These are phyloP conservation scores for Epinotia bilunana DNA, from an alignment of 2,888 invertebrate species.

Conservation along the genomic window DNA sequence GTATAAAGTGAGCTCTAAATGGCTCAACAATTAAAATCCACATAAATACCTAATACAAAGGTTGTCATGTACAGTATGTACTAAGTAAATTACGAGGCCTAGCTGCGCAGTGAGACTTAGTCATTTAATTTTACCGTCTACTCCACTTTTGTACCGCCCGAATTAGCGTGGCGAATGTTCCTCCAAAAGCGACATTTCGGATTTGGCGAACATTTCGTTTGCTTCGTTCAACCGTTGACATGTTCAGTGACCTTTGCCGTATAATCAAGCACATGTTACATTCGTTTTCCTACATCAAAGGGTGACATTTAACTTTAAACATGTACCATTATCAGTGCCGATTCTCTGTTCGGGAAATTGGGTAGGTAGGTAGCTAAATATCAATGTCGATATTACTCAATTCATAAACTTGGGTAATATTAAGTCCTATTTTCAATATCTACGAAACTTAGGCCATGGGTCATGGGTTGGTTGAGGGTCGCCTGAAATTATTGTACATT, in stretches of 20 bases:
- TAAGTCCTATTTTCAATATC: no score
- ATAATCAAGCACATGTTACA: slow-evolving; percentile 36
- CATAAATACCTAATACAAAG: no score
- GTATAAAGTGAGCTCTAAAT: no score
- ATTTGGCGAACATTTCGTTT: slow-evolving; percentile 21
- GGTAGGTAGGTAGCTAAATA: background rate
- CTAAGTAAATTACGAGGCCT: background rate
- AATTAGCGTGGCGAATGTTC: background rate
- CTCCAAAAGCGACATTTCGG: background rate
- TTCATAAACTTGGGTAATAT: no score
- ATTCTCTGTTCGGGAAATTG: background rate
- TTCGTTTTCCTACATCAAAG: slow-evolving; percentile 17
- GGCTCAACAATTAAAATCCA: no score
- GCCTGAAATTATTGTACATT: no score
- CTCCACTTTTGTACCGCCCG: background rate
- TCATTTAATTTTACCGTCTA: background rate
- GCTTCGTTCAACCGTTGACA: slow-evolving; percentile 26
- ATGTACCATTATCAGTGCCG: background rate
- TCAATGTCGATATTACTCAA: no score
- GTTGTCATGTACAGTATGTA: background rate
- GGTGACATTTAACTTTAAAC: slow-evolving; percentile 21
- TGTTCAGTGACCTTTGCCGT: slow-evolving; percentile 34
- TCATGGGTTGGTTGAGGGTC: no score
- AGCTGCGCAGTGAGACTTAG: background rate
- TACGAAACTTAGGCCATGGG: no score